Evolutionary conservation across 1,140 invertebrate genomes (phyloP), one percentile per base, ranked within the genome.

Genomic region (Trachymyrmex septentrionalis): DNA sequence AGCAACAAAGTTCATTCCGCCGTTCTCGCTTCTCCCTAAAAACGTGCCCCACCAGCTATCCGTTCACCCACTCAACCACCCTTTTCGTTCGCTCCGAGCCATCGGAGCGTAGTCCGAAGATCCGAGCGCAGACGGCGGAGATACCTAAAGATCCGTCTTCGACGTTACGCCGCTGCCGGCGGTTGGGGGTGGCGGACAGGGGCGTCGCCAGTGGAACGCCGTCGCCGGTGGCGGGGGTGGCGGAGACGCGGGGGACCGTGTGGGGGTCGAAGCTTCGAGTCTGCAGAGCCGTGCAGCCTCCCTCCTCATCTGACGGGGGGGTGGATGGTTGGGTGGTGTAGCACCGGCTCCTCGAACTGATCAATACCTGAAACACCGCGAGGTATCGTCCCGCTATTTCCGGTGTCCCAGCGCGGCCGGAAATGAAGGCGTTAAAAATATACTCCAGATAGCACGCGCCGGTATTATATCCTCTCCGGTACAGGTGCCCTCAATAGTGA

Each of bases 341-440:
- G 92, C 88, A 90, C 92, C 90, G 85, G 85, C 88, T 92, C 86
- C 86, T 90, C 90, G 93, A 95, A 95, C 94, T 95, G 94, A 95
- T 95, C 94, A 95, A 95, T 95, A 95, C 94, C 94, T 95, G 94
- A 95, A 95, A 95, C 94, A 95, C 94, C 94, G 93, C 93, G 93
- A 95, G 93, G 94, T 95, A 95, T 95, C 94, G 94, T 95, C 90
- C 91, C 92, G 94, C 92, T 95, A 95, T 95, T 95, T 95, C 94
- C 94, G 94, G 93, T 94, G 93, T 94, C 91, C 90, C 93, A 91
- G 88, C 91, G 89, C 90, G 88, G 88, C 91, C 94, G 94, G 94
- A 95, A 95, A 95, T 95, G 94, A 95, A 95, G 93, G 93, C 94
- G 94, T 94, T 94, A 94, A 94, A 94, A 94, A 92, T 92, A 91